Conservation (phyloP, 2,888 invertebrate species). For the Melieria crassipennis region DNA sequence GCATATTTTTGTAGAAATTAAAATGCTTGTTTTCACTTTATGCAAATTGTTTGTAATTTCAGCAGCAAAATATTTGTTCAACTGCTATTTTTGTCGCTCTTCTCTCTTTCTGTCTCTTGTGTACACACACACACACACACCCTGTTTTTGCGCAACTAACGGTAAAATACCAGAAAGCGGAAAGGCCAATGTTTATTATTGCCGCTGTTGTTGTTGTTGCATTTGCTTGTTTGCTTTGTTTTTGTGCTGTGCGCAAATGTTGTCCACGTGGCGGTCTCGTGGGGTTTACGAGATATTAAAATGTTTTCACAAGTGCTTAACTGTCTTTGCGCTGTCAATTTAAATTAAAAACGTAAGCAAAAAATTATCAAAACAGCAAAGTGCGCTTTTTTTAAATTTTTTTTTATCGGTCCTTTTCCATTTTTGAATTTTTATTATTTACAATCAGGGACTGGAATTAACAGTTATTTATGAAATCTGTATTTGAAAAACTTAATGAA, state of each 20-base stretch:
- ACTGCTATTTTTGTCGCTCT: slow-evolving; percentile 16
- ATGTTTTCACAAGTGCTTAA: slow-evolving; percentile 60
- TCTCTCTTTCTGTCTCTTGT: background rate
- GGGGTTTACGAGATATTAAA: slow-evolving; percentile 60
- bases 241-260: slow-evolving; percentile 31
- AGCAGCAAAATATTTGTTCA: slow-evolving; percentile 35
- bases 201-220: background rate
- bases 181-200: background rate
- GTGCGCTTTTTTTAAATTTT: too few relatives aligned
- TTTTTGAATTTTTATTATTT: too few relatives aligned
- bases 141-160: slow-evolving; percentile 9
- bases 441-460: too few relatives aligned
- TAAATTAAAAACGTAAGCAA: slow-evolving; percentile 52
- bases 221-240: slow-evolving; percentile 21
- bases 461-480: too few relatives aligned
- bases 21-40: slow-evolving; percentile 64
- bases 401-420: too few relatives aligned
- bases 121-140: background rate
- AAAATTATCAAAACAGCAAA: too few relatives aligned
- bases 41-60: slow-evolving; percentile 56
- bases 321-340: slow-evolving; percentile 59
- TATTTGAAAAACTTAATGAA: too few relatives aligned
- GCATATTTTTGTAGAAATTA: slow-evolving; percentile 49
- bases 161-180: background rate
- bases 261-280: slow-evolving; percentile 44